A percentile compares a stretch with the other conserved stretches of the same genome.
Evolutionary conservation across 2,797 vertebrate genomes (phyloP).

Genomic region (Notamacropus eugenii): DNA sequence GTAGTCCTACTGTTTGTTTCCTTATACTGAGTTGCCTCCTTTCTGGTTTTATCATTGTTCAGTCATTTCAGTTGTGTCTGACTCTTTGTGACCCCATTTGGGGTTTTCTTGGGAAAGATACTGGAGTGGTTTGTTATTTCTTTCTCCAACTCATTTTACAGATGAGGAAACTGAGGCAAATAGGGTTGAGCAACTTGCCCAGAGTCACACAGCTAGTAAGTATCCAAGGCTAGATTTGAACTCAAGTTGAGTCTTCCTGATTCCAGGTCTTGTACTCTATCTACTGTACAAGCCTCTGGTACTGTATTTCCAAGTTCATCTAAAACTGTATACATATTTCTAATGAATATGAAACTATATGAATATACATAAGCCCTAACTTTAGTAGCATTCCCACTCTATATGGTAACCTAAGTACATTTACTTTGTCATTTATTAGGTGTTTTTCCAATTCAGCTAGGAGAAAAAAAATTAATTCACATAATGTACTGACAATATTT

Average conservation of each 20-base stretch:
- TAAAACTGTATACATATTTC: background rate
- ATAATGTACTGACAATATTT: background rate
- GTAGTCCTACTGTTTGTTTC: too few species aligned
- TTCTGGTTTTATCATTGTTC: background rate
- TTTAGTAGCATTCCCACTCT: background rate
- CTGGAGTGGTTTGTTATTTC: background rate
- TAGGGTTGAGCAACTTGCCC: background rate
- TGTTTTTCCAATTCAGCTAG: constrained; percentile 15
- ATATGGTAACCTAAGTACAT: background rate
- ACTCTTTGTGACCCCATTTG: background rate
- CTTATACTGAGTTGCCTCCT: background rate
- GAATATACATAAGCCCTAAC: background rate
- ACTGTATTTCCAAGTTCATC: background rate
- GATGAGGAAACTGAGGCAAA: background rate
- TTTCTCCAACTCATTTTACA: background rate
- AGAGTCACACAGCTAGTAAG: background rate
- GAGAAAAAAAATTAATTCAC: background rate
- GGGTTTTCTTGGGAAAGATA: background rate
- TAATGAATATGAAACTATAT: background rate
- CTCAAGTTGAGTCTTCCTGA: background rate
- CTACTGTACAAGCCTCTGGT: background rate
- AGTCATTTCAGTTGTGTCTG: background rate
- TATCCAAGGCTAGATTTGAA: too few species aligned
- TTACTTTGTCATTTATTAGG: background rate
- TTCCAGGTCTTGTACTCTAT: background rate